Percentiles rank a stretch among this genome's conserved stretches.
These are phyloP conservation scores for Hipparchia semele DNA, from an alignment of 2,888 invertebrate genomes.

Conservation along the genomic window DNA sequence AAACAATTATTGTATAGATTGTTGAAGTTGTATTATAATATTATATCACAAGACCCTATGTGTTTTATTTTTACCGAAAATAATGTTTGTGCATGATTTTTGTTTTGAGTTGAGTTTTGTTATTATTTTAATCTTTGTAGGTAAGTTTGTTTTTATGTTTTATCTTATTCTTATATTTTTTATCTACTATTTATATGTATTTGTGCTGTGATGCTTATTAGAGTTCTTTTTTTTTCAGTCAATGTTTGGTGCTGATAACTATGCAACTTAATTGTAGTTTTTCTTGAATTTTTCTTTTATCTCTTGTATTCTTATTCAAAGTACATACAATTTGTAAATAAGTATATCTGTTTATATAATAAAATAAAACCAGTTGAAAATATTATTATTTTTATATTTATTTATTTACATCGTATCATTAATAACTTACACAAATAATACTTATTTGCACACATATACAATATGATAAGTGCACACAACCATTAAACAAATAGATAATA, in stretches of 20 bases:
- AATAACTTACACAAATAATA: slow-evolving; percentile 58
- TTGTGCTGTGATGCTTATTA: slow-evolving; percentile 23
- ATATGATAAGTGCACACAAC: slow-evolving; percentile 61
- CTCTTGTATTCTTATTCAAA: slow-evolving; percentile 8
- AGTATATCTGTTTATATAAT: slow-evolving; percentile 32
- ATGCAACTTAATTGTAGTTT: slow-evolving; percentile 54
- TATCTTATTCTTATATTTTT: slow-evolving; percentile 5
- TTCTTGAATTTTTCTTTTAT: slow-evolving; percentile 35
- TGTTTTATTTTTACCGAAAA: slow-evolving; percentile 54
- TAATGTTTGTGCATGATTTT: slow-evolving; percentile 38
- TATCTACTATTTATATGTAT: background rate
- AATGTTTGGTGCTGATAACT: slow-evolving; percentile 77
- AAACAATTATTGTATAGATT: slow-evolving; percentile 63
- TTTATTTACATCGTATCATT: slow-evolving; percentile 57
- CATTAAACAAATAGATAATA: slow-evolving; percentile 47
- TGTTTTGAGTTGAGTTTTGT: slow-evolving; percentile 4
- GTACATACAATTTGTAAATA: slow-evolving; percentile 23
- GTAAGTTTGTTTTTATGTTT: slow-evolving; percentile 11
- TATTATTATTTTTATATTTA: slow-evolving; percentile 37
- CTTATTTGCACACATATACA: slow-evolving; percentile 55
- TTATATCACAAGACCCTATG: slow-evolving; percentile 48
- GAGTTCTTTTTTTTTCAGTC: slow-evolving; percentile 66
- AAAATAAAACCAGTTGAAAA: slow-evolving; percentile 35
- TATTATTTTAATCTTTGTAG: background rate
- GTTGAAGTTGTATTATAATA: slow-evolving; percentile 71